Evolutionary conservation across 2,888 invertebrate genomes (phyloP).

Genomic region (Cheilosia scutellata): DNA sequence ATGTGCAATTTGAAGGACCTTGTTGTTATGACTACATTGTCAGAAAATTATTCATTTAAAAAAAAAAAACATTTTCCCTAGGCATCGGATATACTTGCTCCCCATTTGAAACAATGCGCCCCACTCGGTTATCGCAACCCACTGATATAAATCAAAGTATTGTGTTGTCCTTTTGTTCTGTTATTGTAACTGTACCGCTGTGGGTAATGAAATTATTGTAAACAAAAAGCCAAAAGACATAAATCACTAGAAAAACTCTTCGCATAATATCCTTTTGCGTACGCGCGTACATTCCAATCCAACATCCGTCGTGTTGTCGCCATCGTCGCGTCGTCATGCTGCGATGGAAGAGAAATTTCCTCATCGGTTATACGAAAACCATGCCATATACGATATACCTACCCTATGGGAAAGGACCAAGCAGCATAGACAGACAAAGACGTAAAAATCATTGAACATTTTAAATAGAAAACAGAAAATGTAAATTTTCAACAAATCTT

Average conservation of each 20-base stretch:
- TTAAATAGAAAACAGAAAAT: conserved; percentile 8
- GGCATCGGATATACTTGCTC: too few species aligned
- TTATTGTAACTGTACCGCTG: conserved; percentile 49
- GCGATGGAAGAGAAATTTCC: conserved; percentile 2
- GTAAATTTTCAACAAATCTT: conserved; percentile 35
- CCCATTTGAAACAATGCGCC: too few species aligned
- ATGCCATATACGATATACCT: too few species aligned
- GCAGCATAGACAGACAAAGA: not conserved
- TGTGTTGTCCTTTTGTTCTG: conserved; percentile 55
- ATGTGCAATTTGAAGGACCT: not conserved
- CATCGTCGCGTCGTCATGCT: not conserved
- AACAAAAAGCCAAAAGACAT: conserved; percentile 56
- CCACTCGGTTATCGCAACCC: not conserved
- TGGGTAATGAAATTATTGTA: conserved; percentile 58
- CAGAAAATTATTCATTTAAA: not conserved
- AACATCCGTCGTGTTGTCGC: conserved; percentile 9
- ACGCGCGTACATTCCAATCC: conserved; percentile 42
- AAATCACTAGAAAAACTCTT: conserved; percentile 67
- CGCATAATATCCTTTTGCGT: conserved; percentile 56
- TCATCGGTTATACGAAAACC: not conserved
- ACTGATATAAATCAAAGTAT: conserved; percentile 59
- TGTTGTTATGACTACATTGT: not conserved
- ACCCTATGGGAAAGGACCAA: too few species aligned
- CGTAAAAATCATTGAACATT: not conserved
- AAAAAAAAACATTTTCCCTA: too few species aligned